A percentile compares a stretch with the other conserved stretches of the same genome.
Conservation (phyloP, 2,888 invertebrate genomes). For the Drosophila bunnanda region DNA sequence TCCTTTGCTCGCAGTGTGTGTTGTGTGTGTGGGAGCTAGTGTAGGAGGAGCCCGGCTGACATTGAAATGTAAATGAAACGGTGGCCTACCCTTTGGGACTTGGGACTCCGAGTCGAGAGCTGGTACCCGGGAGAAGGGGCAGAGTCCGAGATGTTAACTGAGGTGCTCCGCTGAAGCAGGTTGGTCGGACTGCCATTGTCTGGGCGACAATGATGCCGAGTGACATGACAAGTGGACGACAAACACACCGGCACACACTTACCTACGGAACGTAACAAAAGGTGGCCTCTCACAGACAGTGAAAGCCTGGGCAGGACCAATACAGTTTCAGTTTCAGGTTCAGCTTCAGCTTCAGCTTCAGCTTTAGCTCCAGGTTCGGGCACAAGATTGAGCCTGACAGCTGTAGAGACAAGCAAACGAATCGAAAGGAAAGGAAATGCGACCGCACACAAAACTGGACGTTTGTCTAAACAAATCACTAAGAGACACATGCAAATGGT, state of each 20-base stretch:
- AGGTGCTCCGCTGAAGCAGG: conserved; percentile 29
- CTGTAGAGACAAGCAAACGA: conserved; percentile 63
- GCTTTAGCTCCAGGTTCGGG: conserved; percentile 31
- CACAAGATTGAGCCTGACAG: conserved; percentile 73
- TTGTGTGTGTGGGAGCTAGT: conserved; percentile 3
- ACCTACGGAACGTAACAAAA: conserved; percentile 48
- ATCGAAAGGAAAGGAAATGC: conserved; percentile 32
- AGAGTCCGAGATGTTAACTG: conserved; percentile 18
- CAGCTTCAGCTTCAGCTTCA: not conserved
- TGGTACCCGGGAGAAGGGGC: not conserved
- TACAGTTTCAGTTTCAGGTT: conserved; percentile 19
- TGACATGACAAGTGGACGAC: conserved; percentile 80
- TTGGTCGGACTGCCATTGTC: conserved; percentile 60
- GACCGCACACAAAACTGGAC: conserved; percentile 31
- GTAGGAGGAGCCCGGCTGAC: conserved; percentile 9
- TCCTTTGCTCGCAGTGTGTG: conserved; percentile 6
- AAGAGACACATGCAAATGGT: conserved; percentile 50
- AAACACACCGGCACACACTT: conserved; percentile 28
- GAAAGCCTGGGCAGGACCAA: conserved; percentile 44
- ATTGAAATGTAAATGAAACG: conserved; percentile 56
- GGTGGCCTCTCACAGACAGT: conserved; percentile 36
- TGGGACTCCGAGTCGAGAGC: not conserved
- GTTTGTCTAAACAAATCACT: conserved; percentile 71
- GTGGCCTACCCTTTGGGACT: conserved; percentile 23
- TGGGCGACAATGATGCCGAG: conserved; percentile 73